Base-by-base conservation (phyloP, 2,888 invertebrate genomes). In the Hylaea fasciaria region DNA sequence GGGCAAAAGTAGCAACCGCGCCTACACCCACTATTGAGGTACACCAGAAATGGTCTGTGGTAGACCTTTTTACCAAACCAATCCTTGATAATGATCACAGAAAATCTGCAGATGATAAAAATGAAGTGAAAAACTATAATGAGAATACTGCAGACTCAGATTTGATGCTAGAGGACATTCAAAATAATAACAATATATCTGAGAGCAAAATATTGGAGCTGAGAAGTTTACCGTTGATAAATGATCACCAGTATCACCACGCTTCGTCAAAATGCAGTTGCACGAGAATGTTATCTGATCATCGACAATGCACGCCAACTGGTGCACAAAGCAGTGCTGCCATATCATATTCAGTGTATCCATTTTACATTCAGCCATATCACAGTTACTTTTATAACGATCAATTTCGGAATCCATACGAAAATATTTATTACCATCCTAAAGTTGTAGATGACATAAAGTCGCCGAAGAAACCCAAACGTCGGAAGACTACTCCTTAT, bases 1-100 rank as follows among this genome's bases (percentile, higher is more conserved):
- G 72, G 60, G 62, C 66, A 28, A 69, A 74, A 51, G 78, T 74
- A 66, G 72, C 55, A 45, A 71, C 65, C 60, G 75, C 72, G 22
- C 70, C 68, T 8, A 85, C 83, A 47, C 83, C 85, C 0, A 85
- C 81, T 51, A 65, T 85, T 14, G 82, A 85, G 68, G 53, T 83
- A 8, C 83, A 83, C 62, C 82, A 83, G 63, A 84, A 79, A 66
- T 87, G 89, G 89, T 83, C 85, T 1, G 71, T 78, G 1, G 73
- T 79, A 32, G 78, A 83, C 52, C 55, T 76, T 17, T 62, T 76
- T 57, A 71, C 72, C 32, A 67, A 69, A 58, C 35, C 61, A 49
- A 60, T 65, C 48, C 64, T 62, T 29, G n/a, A 40, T 37, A 55
- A 56, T 35, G 44, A 35, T 35, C 13, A 16, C 7, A 40, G 10